Evolutionary conservation across 2,797 vertebrate genomes (phyloP).

Genomic region (Graptemys geographica): DNA sequence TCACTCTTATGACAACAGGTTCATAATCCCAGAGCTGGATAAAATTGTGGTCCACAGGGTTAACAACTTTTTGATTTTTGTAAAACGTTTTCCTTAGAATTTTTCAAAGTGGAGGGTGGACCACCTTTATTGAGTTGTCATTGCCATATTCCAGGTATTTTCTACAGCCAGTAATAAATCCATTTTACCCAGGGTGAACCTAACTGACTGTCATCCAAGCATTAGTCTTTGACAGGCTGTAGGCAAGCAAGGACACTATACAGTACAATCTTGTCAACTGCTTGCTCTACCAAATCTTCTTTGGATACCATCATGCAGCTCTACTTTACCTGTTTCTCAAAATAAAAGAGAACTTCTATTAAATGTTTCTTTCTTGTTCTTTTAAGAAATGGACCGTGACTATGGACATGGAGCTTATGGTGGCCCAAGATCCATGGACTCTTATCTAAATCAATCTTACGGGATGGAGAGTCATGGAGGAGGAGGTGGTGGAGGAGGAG

Average conservation of each 20-base stretch:
- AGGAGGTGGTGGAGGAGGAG: constrained; percentile 80
- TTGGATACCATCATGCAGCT: rapidly evolving
- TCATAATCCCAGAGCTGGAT: no score
- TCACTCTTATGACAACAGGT: no score
- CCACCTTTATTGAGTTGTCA: no score
- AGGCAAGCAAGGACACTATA: not conserved
- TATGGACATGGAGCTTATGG: constrained; percentile 87
- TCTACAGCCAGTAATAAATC: no score
- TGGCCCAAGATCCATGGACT: constrained; percentile 86
- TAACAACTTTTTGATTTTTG: no score
- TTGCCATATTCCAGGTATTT: no score
- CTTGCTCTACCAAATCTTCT: not conserved
- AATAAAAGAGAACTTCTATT: not conserved
- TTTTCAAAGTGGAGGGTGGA: no score
- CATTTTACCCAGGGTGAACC: not conserved
- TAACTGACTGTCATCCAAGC: not conserved
- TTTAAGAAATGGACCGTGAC: constrained; percentile 86
- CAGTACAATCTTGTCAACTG: not conserved
- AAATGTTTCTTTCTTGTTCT: constrained; percentile 76
- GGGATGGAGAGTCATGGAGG: constrained; percentile 86
- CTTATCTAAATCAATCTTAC: constrained; percentile 87
- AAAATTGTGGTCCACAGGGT: no score
- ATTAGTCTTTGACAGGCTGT: not conserved
- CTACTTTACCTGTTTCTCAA: not conserved
- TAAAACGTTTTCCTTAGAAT: no score